Base-by-base conservation (phyloP, 2,888 invertebrate species). In the Sisyra nigra region DNA sequence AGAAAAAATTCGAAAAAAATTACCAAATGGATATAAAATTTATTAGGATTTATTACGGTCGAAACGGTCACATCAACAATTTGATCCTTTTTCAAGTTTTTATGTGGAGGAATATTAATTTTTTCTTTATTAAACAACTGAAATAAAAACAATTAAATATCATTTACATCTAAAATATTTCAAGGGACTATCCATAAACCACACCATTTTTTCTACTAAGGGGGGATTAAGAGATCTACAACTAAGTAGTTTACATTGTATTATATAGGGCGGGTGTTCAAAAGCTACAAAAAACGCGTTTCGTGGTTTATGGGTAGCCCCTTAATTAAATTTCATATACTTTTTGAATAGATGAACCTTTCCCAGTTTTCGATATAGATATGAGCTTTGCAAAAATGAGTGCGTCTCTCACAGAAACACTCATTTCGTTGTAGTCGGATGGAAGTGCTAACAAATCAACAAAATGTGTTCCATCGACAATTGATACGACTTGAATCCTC, bases 11-110 rank as follows among this genome's bases (percentile, higher is more conserved):
- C n/a, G n/a, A n/a, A n/a, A n/a, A n/a, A n/a, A n/a, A 42, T 59
- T 62, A 79, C 80, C 65, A 74, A 72, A 50, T 76, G 70, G 1
- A 80, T 70, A 55, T 68, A 83, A 55, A 87, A 77, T 46, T 69
- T 65, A 50, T 72, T 66, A 0, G 82, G 83, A 54, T 72, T 72
- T 17, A 72, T 63, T 2, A 80, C 61, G 48, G 74, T 66, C 0
- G 71, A 68, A 35, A 83, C 60, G 44, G 64, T 57, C 0, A 78
- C 74, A 10, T 67, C 57, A 39, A 71, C 65, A 1, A 55, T 50
- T 5, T 65, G 53, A 11, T 67, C 62, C 46, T 53, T 55, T 45
- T 55, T 64, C 9, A 19, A 17, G 17, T 18, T 18, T 18, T 18
- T 19, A 19, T 17, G 37, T 11, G 6, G 19, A 37, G 11, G 17